A percentile compares a stretch with the other conserved stretches of the same genome.
These are phyloP conservation scores for Ptychoptera albimana DNA, from an alignment of 2,888 invertebrate genomes.

Conservation along the genomic window DNA sequence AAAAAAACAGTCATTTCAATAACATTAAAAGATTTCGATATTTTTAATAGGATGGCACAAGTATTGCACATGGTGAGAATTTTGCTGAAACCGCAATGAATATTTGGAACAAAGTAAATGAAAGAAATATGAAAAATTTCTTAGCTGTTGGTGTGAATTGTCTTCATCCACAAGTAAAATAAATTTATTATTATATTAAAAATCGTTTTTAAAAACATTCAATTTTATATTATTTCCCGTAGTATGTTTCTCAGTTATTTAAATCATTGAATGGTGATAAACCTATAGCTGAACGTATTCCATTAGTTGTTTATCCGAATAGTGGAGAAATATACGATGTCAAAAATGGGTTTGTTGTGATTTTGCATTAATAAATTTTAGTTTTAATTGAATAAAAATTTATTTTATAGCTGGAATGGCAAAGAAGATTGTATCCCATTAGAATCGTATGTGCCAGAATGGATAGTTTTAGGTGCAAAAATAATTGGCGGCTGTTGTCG, in stretches of 20 bases:
- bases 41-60: slow-evolving; percentile 35
- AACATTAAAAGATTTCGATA: background rate
- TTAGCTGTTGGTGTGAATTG: slow-evolving; percentile 86
- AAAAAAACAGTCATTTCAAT: background rate
- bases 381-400: background rate
- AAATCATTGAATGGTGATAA: slow-evolving; percentile 35
- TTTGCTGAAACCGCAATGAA: slow-evolving; percentile 55
- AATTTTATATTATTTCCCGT: background rate
- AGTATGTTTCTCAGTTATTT: slow-evolving; percentile 43
- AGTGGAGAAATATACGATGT: slow-evolving; percentile 44
- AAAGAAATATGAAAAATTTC: slow-evolving; percentile 48
- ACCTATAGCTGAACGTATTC: slow-evolving; percentile 35
- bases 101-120: slow-evolving; percentile 43
- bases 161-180: slow-evolving; percentile 40
- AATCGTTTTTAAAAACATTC: too few species aligned
- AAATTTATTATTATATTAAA: slow-evolving; percentile 1
- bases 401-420: slow-evolving; percentile 48
- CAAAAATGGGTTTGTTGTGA: slow-evolving; percentile 14
- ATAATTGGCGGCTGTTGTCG: slow-evolving; percentile 89
- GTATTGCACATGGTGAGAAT: slow-evolving; percentile 62
- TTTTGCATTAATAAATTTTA: slow-evolving; percentile 7
- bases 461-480: slow-evolving; percentile 65
- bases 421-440: slow-evolving; percentile 53
- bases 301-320: slow-evolving; percentile 82
- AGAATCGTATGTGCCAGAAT: slow-evolving; percentile 55